Evolutionary conservation across 1,140 invertebrate genomes (phyloP).

Genomic region (Atta colombica): DNA sequence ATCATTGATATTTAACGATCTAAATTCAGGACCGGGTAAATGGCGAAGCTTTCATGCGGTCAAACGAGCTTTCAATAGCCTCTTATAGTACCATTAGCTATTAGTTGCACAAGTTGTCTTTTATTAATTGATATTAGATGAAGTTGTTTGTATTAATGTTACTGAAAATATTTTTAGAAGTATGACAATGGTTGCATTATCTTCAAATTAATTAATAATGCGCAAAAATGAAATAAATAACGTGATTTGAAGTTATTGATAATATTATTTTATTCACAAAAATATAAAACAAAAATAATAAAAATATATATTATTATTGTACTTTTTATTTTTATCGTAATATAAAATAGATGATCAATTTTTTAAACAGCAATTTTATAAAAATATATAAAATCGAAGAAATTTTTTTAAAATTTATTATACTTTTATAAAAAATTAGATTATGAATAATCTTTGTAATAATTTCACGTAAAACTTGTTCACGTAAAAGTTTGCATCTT

Average conservation of each 20-base stretch:
- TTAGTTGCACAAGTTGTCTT: background rate
- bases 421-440: background rate
- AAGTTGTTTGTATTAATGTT: background rate
- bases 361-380: background rate
- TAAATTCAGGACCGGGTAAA: conserved; percentile 9
- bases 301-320: conserved; percentile 8
- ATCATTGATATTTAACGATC: conserved; percentile 51
- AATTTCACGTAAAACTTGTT: background rate
- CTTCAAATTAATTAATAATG: background rate
- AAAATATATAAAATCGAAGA: background rate
- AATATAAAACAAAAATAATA: conserved; percentile 16
- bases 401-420: background rate
- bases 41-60: background rate
- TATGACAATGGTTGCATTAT: background rate
- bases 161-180: background rate
- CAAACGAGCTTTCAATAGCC: background rate
- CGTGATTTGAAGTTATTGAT: background rate
- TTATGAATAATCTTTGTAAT: conserved; percentile 3
- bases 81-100: background rate
- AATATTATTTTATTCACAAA: background rate
- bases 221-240: background rate
- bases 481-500: background rate
- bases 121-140: conserved; percentile 18
- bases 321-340: background rate
- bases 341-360: background rate